These are phyloP conservation scores for Phalangium opilio DNA, from an alignment of 2,888 invertebrate species.

Conservation along the genomic window DNA sequence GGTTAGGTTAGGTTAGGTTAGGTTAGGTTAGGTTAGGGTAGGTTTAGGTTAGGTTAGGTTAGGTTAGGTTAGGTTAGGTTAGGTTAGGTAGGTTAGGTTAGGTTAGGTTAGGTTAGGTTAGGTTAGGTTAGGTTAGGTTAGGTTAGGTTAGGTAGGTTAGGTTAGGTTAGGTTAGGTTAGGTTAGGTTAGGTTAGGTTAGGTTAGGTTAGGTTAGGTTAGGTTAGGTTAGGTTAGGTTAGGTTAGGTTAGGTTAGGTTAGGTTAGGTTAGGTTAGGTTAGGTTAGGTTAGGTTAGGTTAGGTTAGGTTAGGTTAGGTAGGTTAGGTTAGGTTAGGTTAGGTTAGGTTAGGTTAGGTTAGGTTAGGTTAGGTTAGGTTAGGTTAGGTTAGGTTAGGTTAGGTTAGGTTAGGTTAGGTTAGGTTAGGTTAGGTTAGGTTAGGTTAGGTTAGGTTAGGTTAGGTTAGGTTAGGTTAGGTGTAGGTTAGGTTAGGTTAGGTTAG, in stretches of 20 bases:
- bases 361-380: conserved; percentile 21
- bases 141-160: conserved; percentile 12
- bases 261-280: conserved; percentile 16
- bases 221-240: conserved; percentile 17
- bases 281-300: conserved; percentile 18
- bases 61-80: conserved; percentile 7
- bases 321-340: conserved; percentile 16
- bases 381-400: conserved; percentile 20
- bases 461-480: conserved; percentile 16
- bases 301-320: conserved; percentile 14
- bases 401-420: conserved; percentile 22
- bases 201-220: conserved; percentile 14
- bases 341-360: conserved; percentile 18
- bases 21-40: conserved; percentile 4
- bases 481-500: conserved; percentile 9
- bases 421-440: conserved; percentile 26
- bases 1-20: conserved; percentile 10
- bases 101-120: conserved; percentile 7
- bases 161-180: conserved; percentile 14
- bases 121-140: conserved; percentile 12
- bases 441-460: conserved; percentile 21
- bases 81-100: conserved; percentile 2
- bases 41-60: conserved; percentile 6
- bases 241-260: conserved; percentile 14
- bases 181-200: conserved; percentile 15